Evolutionary conservation across 2,888 invertebrate genomes (phyloP).

Genomic region (Empis livida): DNA sequence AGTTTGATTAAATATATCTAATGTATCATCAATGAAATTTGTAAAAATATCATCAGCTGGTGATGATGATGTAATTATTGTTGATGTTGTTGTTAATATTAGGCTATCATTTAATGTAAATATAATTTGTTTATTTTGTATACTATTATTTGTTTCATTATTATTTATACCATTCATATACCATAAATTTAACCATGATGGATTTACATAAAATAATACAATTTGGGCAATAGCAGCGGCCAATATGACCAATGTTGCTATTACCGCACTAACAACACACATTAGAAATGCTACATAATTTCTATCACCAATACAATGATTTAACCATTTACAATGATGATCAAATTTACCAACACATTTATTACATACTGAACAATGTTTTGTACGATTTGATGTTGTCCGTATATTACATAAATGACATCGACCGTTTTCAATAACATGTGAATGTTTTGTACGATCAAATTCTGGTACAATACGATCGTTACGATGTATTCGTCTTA

Average conservation of each 20-base stretch:
- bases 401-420: slow-evolving; percentile 86
- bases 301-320: slow-evolving; percentile 87
- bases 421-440: slow-evolving; percentile 89
- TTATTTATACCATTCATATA: slow-evolving; percentile 15
- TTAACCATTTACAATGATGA: slow-evolving; percentile 98
- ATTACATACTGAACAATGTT: slow-evolving; percentile 95
- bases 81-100: slow-evolving; percentile 1
- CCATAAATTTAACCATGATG: slow-evolving; percentile 41
- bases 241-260: slow-evolving; percentile 56
- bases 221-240: slow-evolving; percentile 58
- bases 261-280: slow-evolving; percentile 65
- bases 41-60: background rate
- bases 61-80: slow-evolving; percentile 8
- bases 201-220: slow-evolving; percentile 47
- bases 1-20: background rate
- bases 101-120: slow-evolving; percentile 1
- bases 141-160: background rate
- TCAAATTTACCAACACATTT: slow-evolving; percentile 93
- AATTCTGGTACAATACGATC: slow-evolving; percentile 63
- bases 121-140: slow-evolving; percentile 1
- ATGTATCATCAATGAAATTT: slow-evolving; percentile 13
- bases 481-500: slow-evolving; percentile 47
- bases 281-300: slow-evolving; percentile 79
- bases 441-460: slow-evolving; percentile 73
- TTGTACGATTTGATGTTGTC: slow-evolving; percentile 62